Conservation (phyloP, 2,888 invertebrate species). For the Drosophila neonasuta region DNA sequence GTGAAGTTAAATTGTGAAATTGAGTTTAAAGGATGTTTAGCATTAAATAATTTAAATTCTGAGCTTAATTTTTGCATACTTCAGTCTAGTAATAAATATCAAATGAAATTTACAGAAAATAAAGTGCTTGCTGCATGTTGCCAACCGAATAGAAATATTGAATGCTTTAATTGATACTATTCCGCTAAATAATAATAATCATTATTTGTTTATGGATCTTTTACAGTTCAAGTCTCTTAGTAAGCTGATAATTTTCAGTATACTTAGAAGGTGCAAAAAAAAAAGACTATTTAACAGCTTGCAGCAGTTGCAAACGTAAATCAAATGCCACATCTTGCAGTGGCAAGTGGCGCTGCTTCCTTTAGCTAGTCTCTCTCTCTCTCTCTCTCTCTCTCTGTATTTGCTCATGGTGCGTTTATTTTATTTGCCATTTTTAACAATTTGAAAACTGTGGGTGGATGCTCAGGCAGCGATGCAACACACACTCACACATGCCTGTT, state of each 20-base stretch:
- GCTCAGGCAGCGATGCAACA: conserved; percentile 23
- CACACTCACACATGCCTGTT: conserved; percentile 6
- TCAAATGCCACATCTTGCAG: conserved; percentile 67
- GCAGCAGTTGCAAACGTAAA: conserved; percentile 66
- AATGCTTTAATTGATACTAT: too few species aligned
- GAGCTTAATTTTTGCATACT: too few species aligned
- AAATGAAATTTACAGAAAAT: too few species aligned
- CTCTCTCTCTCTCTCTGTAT: background rate
- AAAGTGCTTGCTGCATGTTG: too few species aligned
- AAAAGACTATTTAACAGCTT: conserved; percentile 58
- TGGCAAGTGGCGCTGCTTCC: conserved; percentile 33
- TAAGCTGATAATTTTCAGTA: conserved; percentile 47
- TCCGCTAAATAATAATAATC: too few species aligned
- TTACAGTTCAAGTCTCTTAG: background rate
- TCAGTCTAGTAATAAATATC: too few species aligned
- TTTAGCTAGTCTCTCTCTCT: too few species aligned
- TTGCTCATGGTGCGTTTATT: conserved; percentile 38
- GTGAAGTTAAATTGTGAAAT: too few species aligned
- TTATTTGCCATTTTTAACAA: conserved; percentile 59
- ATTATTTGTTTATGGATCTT: too few species aligned
- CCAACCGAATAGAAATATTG: too few species aligned
- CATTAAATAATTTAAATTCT: too few species aligned
- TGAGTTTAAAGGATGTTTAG: too few species aligned
- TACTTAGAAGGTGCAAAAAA: background rate
- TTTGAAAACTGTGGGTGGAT: conserved; percentile 30